phyloP scores from a whole-genome alignment of 2,797 vertebrate species.

The Falco biarmicus region DNA sequence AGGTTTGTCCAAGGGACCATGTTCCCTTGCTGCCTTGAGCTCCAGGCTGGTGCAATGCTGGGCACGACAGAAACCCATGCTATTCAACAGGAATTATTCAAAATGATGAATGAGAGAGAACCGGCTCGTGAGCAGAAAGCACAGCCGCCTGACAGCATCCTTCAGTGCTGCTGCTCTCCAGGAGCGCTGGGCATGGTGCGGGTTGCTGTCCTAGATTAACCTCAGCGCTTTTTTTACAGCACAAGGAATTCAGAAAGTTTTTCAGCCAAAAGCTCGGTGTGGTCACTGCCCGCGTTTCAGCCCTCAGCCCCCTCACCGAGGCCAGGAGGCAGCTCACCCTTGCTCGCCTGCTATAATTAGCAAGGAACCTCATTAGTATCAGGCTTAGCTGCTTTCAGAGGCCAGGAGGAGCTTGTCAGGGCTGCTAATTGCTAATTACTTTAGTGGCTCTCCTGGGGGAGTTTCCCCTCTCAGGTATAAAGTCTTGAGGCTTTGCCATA shows the following conservation, averaged over 20 bases:
- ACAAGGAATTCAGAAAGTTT: not conserved
- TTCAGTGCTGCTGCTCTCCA: fast-evolving
- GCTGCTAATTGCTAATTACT: not conserved
- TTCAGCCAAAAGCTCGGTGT: not conserved
- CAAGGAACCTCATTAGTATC: not conserved
- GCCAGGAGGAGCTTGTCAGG: not conserved
- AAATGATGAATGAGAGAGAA: not conserved
- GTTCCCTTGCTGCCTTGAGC: not conserved
- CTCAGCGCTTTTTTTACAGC: not conserved
- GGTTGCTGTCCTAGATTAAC: not conserved
- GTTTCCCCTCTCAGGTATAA: not conserved
- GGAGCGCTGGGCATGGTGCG: not conserved
- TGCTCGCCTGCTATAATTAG: conserved; percentile 5
- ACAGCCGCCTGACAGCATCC: not conserved
- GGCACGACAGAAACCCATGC: fast-evolving
- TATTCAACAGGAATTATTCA: not conserved
- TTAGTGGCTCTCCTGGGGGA: not conserved
- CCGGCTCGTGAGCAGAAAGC: not conserved
- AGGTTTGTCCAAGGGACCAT: not conserved
- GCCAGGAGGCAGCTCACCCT: not conserved
- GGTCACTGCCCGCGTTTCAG: not conserved
- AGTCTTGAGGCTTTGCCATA: not conserved
- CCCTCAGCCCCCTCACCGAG: not conserved
- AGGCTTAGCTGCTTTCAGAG: not conserved
- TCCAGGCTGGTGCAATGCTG: fast-evolving